Percentiles rank a stretch among this genome's conserved stretches.
Evolutionary conservation across 2,113 vertebrate genomes (phyloP).

Genomic region (Indicator indicator): DNA sequence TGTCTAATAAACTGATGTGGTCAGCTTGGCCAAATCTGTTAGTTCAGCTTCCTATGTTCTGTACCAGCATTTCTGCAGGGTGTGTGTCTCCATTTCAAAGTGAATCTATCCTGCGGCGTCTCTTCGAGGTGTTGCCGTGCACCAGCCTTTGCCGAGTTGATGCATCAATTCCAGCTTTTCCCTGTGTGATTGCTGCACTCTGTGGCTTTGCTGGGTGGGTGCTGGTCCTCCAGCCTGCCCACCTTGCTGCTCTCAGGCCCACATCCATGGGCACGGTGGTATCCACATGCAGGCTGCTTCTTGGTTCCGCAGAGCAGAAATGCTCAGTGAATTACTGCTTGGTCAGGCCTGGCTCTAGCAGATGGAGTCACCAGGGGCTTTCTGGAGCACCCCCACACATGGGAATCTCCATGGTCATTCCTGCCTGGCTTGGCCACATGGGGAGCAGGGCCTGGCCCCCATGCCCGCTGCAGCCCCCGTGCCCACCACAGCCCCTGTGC

Average conservation of each 20-base stretch:
- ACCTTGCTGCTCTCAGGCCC: not conserved
- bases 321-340: accelerated
- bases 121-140: accelerated
- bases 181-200: not conserved
- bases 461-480: accelerated
- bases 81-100: accelerated
- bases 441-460: too few relatives aligned
- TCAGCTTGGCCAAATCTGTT: not conserved
- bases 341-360: not conserved
- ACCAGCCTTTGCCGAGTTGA: not conserved
- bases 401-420: not conserved
- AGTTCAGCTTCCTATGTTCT: not conserved
- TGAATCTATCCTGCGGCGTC: accelerated
- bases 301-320: not conserved
- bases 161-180: not conserved
- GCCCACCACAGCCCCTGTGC: not conserved
- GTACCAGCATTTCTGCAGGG: not conserved
- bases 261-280: accelerated
- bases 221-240: not conserved
- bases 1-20: not conserved
- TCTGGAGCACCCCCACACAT: accelerated
- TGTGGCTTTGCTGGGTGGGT: accelerated
- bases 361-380: not conserved
- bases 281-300: not conserved
- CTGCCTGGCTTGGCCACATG: too few relatives aligned